Evolutionary conservation across 64 coral and sea anemone species (phyloP).

Genomic region (Actinia equina): DNA sequence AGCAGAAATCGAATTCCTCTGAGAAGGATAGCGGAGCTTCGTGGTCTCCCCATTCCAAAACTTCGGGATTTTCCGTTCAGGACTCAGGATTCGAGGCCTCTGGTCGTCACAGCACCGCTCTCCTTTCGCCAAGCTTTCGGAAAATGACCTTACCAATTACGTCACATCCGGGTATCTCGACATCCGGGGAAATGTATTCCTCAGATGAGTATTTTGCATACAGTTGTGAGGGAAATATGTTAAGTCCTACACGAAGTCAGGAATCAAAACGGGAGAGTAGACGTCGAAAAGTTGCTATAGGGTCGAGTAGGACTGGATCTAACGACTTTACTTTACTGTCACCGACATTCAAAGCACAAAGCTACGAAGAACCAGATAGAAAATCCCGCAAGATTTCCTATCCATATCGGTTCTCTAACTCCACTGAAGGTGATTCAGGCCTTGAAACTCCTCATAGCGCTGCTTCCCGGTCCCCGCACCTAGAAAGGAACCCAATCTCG

Average conservation of each 20-base stretch:
- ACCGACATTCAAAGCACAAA: not conserved
- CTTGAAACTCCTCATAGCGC: not conserved
- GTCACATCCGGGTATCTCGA: not conserved
- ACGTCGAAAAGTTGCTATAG: not conserved
- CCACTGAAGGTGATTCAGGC: conserved; percentile 1
- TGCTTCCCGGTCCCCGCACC: not conserved
- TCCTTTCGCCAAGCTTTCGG: conserved; percentile 33
- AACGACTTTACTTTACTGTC: not conserved
- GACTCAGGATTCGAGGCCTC: conserved; percentile 16
- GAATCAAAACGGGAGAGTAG: not conserved
- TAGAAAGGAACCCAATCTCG: not conserved
- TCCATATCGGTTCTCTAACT: not conserved
- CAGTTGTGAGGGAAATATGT: not conserved
- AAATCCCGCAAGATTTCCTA: not conserved
- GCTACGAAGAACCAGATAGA: not conserved
- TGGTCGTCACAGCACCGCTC: conserved; percentile 15
- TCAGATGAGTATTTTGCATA: not conserved
- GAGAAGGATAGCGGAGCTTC: not conserved
- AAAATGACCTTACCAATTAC: not conserved
- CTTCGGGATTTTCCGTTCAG: conserved; percentile 3
- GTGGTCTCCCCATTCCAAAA: conserved; percentile 5
- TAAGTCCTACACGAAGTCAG: not conserved
- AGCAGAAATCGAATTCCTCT: not conserved
- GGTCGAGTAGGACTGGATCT: not conserved
- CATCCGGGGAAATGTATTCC: conserved; percentile 10